Evolutionary conservation across 2,888 invertebrate genomes (phyloP), one percentile per base, ranked within the genome.

Genomic region (Phanerotoma sp.): DNA sequence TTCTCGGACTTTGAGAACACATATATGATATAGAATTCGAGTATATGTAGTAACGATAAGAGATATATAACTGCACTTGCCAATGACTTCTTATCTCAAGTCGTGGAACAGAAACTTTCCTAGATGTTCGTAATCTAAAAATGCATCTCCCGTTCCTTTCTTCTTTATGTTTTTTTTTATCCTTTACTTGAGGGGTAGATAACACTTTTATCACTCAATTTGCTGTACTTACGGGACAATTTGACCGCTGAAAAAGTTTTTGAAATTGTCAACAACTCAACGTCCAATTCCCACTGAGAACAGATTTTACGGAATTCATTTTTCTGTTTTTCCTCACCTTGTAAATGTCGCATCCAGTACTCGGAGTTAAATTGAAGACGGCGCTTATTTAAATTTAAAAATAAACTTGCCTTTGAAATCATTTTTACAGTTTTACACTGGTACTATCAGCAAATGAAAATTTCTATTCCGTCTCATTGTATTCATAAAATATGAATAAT

Each of bases 181-280:
- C 51, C 49, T 51, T 54, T 54, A 16, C 47, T 41, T 42, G 47
- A 47, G 48, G 54, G 53, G 57, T 38, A 58, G 57, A 61, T 58
- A 56, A 61, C 58, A 61, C 58, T 58, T 61, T 57, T 58, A 57
- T 56, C 61, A 58, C 56, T 58, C 61, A 57, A 61, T 61, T 58
- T 55, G 45, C 53, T 55, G 32, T 51, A 61, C 54, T 57, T 61
- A 51, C 40, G 20, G 33, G 40, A 49, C 40, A n/a, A 49, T 40
- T 28, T 40, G 40, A 49, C 49, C 40, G 15, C 18, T 7, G 10
- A n/a, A 15, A 48, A 48, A 38, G 37, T 48, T 35, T 48, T 28
- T 13, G 16, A 20, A 38, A 48, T 38, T 38, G 48, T 25, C 22
- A 35, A 22, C 37, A 9, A 48, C 15, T 37, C 21, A 18, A 11